Conservation (phyloP, 2,888 invertebrate species). For the Apodemia duryi region DNA sequence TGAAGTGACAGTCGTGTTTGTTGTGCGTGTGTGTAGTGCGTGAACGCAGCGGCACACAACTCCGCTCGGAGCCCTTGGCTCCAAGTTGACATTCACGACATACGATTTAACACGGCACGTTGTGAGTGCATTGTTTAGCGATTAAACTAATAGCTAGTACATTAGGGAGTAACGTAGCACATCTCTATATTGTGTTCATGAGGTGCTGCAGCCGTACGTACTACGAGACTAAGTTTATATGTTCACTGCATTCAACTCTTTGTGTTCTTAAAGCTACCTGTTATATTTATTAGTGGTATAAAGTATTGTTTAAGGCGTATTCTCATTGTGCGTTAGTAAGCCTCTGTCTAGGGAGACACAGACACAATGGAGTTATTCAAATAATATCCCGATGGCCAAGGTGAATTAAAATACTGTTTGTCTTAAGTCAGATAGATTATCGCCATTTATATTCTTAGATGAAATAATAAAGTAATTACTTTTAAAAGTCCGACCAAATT, state of each 20-base stretch:
- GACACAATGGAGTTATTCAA: neutral
- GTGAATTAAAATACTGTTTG: neutral
- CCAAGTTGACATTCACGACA: neutral
- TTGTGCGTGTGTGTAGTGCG: too few species aligned
- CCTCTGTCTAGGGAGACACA: neutral
- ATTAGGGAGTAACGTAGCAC: conserved; percentile 27
- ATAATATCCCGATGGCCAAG: neutral
- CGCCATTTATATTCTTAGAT: neutral
- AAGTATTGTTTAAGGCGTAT: neutral
- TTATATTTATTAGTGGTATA: conserved; percentile 2
- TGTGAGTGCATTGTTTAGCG: neutral
- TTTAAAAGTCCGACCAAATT: too few species aligned
- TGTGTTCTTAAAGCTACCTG: conserved; percentile 4
- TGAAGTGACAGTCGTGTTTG: too few species aligned
- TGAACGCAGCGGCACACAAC: too few species aligned
- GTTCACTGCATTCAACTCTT: neutral
- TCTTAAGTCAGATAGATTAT: neutral
- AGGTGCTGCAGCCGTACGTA: conserved; percentile 39
- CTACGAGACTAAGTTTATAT: neutral
- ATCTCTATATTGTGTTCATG: conserved; percentile 42
- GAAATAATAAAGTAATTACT: too few species aligned
- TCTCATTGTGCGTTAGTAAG: neutral
- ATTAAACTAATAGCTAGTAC: neutral
- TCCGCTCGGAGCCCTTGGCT: neutral
- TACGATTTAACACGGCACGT: neutral